Base-by-base conservation (phyloP, 2,888 invertebrate species). In the Tuberolachnus salignus region DNA sequence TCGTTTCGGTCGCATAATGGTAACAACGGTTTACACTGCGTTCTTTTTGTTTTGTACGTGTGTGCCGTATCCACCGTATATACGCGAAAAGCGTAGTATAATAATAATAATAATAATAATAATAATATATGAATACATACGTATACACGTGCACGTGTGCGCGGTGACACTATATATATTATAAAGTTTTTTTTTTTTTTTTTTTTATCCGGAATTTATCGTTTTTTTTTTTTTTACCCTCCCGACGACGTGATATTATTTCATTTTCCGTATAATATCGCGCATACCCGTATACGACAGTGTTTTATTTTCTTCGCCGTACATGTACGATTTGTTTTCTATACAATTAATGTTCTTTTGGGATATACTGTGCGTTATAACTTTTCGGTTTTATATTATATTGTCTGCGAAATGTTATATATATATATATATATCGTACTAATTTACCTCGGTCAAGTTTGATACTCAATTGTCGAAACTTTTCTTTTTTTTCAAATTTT, bases 191-290 rank as follows among this genome's bases (percentile, higher is more conserved):
- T 67, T 51, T 67, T n/a, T n/a, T n/a, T n/a, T n/a, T n/a, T n/a
- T n/a, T n/a, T n/a, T n/a, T n/a, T n/a, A n/a, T n/a, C n/a, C 26
- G 21, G 9, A 67, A 67, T 67, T 67, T 67, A 67, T 67, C 66
- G 66, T 67, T n/a, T n/a, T n/a, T n/a, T n/a, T n/a, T n/a, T n/a
- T n/a, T n/a, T n/a, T n/a, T n/a, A n/a, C n/a, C n/a, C 26, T 26
- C 26, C 49, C 66, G n/a, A n/a, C 49, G n/a, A 66, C 10, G 46
- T 23, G 49, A 49, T 66, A 66, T 34, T 34, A 6, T 34, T n/a
- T n/a, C n/a, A 34, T 34, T 34, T 6, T 34, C 34, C n/a, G 26
- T 67, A 67, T 53, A 53, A 34, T 14, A 10, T 11, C 53, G 19
- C 26, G 10, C 14, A 53, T 14, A 34, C n/a, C 34, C 26, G 14